phyloP scores from a whole-genome alignment of 2,888 invertebrate genomes.

The Glaucopsyche alexis region DNA sequence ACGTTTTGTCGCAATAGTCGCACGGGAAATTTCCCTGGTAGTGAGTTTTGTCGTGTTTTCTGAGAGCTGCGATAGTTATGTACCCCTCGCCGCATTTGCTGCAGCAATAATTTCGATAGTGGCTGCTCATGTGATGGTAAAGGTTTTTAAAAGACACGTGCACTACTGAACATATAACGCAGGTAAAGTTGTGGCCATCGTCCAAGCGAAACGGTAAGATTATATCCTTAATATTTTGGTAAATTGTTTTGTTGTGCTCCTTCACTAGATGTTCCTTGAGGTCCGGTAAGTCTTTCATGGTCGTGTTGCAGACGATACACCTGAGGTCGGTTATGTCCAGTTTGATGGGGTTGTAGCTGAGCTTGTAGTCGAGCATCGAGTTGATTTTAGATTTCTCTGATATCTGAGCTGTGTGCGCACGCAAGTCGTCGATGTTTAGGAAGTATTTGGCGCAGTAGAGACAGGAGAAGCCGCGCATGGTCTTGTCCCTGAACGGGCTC shows the following conservation, averaged over 20 bases:
- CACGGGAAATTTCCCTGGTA: constrained; percentile 77
- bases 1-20: constrained; percentile 74
- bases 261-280: constrained; percentile 63
- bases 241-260: constrained; percentile 62
- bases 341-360: constrained; percentile 74
- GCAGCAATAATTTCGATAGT: constrained; percentile 72
- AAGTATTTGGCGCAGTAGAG: constrained; percentile 70
- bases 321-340: constrained; percentile 65
- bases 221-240: constrained; percentile 69
- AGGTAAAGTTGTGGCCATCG: constrained; percentile 62
- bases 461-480: constrained; percentile 69
- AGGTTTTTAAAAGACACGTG: constrained; percentile 72
- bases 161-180: constrained; percentile 65
- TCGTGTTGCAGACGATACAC: constrained; percentile 59
- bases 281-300: constrained; percentile 62
- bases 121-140: constrained; percentile 73
- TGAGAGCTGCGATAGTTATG: constrained; percentile 69
- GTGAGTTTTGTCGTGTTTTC: constrained; percentile 72
- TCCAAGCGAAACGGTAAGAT: constrained; percentile 69
- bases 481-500: constrained; percentile 72
- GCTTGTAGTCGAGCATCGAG: constrained; percentile 70
- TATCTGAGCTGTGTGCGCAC: constrained; percentile 62
- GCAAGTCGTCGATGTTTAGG: constrained; percentile 58
- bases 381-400: constrained; percentile 69
- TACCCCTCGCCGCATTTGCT: constrained; percentile 70